Evolutionary conservation across 2,113 vertebrate species (phyloP).

Genomic region (Muntiacus muntjak): DNA sequence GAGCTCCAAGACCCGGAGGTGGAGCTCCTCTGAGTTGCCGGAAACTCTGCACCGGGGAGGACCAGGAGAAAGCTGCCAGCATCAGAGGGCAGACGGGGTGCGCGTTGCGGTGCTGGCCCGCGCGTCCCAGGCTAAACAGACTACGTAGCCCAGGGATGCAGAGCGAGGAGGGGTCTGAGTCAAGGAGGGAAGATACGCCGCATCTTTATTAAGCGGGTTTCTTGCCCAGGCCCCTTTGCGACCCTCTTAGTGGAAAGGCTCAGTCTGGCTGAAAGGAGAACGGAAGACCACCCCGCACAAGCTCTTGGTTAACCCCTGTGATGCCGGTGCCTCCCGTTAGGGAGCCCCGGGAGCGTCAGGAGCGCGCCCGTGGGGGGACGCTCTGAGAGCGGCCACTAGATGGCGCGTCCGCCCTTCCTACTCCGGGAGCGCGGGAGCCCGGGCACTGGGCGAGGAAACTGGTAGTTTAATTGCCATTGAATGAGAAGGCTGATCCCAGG

Average conservation of each 20-base stretch:
- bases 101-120: background rate
- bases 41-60: background rate
- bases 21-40: background rate
- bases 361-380: background rate
- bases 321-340: accelerated
- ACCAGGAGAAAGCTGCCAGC: background rate
- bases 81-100: background rate
- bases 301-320: background rate
- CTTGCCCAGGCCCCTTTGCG: background rate
- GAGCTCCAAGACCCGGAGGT: background rate
- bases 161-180: background rate
- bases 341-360: accelerated
- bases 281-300: accelerated
- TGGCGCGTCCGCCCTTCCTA: constrained; percentile 42
- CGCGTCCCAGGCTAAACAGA: background rate
- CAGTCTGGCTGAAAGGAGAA: background rate
- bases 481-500: background rate
- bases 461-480: background rate
- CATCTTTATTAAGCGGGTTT: background rate
- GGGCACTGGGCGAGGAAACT: background rate
- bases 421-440: background rate
- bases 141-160: background rate
- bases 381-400: constrained; percentile 49
- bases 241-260: background rate
- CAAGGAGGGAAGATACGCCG: background rate